phyloP scores from a whole-genome alignment of 2,113 vertebrate species.

The Poicephalus gulielmi region DNA sequence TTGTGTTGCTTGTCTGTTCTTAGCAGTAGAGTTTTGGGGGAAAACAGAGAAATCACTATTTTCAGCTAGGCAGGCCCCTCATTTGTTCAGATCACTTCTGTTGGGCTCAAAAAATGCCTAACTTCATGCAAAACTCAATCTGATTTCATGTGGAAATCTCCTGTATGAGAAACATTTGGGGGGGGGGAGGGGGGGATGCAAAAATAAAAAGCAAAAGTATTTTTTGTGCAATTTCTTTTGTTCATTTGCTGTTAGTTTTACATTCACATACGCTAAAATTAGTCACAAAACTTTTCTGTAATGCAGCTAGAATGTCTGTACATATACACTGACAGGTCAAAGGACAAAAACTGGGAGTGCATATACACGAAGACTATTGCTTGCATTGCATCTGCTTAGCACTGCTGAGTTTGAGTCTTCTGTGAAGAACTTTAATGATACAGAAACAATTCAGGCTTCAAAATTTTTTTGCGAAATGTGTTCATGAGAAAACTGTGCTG shows the following conservation, averaged over 20 bases:
- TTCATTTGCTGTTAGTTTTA: not conserved
- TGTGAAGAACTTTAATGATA: not conserved
- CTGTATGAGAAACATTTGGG: rapidly evolving
- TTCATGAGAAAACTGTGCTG: not conserved
- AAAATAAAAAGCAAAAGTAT: not conserved
- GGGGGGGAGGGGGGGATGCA: not conserved
- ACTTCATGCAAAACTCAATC: not conserved
- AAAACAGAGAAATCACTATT: not conserved
- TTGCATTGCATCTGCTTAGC: not conserved
- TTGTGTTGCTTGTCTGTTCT: not conserved
- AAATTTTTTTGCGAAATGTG: not conserved
- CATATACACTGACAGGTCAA: not conserved
- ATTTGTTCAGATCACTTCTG: not conserved
- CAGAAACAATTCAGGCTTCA: not conserved
- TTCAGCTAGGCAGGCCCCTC: not conserved
- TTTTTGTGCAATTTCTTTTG: not conserved
- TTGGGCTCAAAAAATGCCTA: not conserved
- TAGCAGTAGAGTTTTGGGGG: not conserved
- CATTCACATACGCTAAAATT: not conserved
- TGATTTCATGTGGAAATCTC: not conserved
- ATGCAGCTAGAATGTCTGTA: not conserved
- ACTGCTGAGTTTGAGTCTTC: not conserved
- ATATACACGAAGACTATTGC: not conserved
- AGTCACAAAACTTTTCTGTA: not conserved
- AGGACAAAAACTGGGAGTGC: not conserved